Base-by-base conservation (phyloP, 1,140 invertebrate species). In the Psix sp. region DNA sequence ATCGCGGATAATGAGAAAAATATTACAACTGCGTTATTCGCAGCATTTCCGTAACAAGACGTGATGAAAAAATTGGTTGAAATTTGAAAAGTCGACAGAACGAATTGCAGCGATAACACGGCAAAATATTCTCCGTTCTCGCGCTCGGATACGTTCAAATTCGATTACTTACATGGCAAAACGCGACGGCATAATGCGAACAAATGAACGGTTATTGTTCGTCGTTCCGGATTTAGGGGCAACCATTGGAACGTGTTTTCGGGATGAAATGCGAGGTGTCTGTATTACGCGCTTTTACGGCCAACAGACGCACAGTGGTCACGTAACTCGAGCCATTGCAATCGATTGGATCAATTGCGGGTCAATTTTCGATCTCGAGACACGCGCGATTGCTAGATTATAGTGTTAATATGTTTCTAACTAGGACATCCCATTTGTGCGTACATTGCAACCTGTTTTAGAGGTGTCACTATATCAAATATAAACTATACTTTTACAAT, bases 171-270 rank as follows among this genome's bases (percentile, higher is more conserved):
- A 33, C 52, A 5, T 20, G 18, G 18, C n/a, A 13, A 39, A 54
- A 48, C 42, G 49, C 49, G 9, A 15, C 21, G n/a, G 33, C 11
- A 62, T 70, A 70, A 62, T 57, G 20, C 51, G 57, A 56, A 63
- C 57, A 71, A 71, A 71, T 71, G 67, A 71, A 62, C 38, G 49
- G 42, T 71, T 71, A 71, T 71, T 71, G 57, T 63, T 49, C 67
- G 49, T 51, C 51, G 49, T 70, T 60, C 7, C 56, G 42, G 57
- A 48, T 71, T 56, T 56, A 29, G 29, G 17, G 26, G 17, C 11
- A 57, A 20, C 48, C 20, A 38, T 43, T 42, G 63, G 54, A 35
- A 48, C 43, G 48, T 46, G 35, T 70, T 54, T 56, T 62, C 14
- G 36, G 49, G 17, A 62, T 48, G 56, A 62, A 71, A 56, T 49